These are phyloP conservation scores for Arrhopalites spinosus DNA, from an alignment of 2,888 invertebrate genomes.

Conservation along the genomic window DNA sequence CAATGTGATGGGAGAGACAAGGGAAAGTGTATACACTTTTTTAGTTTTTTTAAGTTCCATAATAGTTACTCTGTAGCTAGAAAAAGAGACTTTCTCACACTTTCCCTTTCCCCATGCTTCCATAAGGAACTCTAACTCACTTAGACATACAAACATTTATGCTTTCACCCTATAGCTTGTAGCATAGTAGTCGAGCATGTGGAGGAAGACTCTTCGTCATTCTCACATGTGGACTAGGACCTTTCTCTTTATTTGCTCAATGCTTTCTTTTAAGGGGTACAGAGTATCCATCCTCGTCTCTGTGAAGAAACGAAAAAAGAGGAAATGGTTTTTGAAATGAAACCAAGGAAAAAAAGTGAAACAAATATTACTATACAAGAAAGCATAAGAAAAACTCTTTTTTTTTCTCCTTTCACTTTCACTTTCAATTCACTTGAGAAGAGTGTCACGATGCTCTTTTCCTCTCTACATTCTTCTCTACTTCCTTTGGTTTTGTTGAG, in stretches of 20 bases:
- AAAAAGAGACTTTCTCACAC: too few species aligned
- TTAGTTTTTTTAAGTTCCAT: too few species aligned
- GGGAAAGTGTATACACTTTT: too few species aligned
- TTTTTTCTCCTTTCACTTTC: not conserved
- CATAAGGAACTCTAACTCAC: not conserved
- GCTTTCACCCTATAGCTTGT: too few species aligned
- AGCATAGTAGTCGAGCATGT: too few species aligned
- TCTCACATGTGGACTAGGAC: not conserved
- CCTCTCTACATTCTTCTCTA: not conserved
- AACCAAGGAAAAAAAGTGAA: conserved; percentile 2
- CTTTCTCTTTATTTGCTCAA: not conserved
- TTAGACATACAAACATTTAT: not conserved
- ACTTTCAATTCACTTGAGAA: conserved; percentile 1
- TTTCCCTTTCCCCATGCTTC: not conserved
- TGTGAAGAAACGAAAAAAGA: not conserved
- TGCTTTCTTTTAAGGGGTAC: not conserved
- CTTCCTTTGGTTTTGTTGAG: too few species aligned
- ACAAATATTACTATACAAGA: not conserved
- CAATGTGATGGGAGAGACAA: too few species aligned
- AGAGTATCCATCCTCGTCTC: too few species aligned
- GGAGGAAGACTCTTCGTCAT: too few species aligned
- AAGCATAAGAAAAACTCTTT: not conserved
- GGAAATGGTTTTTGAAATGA: too few species aligned
- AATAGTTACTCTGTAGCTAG: too few species aligned
- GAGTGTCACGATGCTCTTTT: not conserved